Evolutionary conservation across 2,797 vertebrate species (phyloP).

Genomic region (Danio kyathit): DNA sequence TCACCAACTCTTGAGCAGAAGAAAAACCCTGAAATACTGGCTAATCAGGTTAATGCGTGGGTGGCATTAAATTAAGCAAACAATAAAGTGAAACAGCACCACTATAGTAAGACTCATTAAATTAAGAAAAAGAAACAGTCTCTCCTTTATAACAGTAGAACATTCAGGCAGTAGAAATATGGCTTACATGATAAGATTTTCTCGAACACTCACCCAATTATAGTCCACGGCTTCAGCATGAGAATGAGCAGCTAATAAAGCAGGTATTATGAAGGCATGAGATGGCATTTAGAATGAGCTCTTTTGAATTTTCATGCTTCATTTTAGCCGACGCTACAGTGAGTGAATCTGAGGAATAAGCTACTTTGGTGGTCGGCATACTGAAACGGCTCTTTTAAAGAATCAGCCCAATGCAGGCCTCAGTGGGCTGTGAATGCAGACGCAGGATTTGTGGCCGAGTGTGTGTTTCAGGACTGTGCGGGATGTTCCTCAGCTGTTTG

Average conservation of each 20-base stretch:
- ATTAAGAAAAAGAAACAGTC: not conserved
- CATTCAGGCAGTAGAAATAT: conserved; percentile 13
- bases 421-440: conserved; percentile 9
- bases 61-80: not conserved
- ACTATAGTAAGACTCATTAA: not conserved
- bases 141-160: not conserved
- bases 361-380: conserved; percentile 18
- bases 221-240: conserved; percentile 17
- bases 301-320: conserved; percentile 10
- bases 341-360: not conserved
- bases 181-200: conserved; percentile 14
- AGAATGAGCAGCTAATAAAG: conserved; percentile 46
- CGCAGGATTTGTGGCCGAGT: not conserved
- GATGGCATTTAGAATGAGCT: conserved; percentile 37
- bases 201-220: conserved; percentile 25
- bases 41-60: not conserved
- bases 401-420: not conserved
- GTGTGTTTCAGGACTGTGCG: not conserved
- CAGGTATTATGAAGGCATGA: conserved; percentile 44
- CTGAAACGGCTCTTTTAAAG: not conserved
- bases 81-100: conserved; percentile 3
- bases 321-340: conserved; percentile 19
- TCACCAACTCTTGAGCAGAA: not conserved
- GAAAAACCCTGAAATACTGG: not conserved
- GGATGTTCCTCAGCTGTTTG: not conserved